Base-by-base conservation (phyloP, 1,140 invertebrate species). In the Theocolax elegans region DNA sequence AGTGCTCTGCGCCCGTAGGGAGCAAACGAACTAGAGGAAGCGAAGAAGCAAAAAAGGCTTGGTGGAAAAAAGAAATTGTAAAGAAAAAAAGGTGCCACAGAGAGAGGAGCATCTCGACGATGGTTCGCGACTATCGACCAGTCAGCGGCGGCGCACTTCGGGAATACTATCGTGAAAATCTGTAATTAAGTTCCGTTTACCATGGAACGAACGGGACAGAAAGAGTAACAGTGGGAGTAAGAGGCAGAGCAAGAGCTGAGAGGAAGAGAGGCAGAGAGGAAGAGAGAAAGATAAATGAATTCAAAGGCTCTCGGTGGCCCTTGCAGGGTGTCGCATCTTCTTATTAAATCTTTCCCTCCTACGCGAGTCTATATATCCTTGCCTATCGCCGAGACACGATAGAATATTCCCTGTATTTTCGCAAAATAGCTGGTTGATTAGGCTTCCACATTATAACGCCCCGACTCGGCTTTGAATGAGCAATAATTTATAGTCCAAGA, bases 101-200 rank as follows among this genome's bases (percentile, higher is more conserved):
- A 21, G 27, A 54, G 49, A n/a, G n/a, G n/a, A 62, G 44, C 21
- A 23, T 12, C 4, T 10, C 40, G 31, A 19, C 25, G 25, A 8
- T 21, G 48, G 46, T 48, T 19, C 21, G 56, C 10, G 35, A 59
- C n/a, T 46, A 46, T 60, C 35, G 58, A 44, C 58, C 58, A 42
- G 15, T 42, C n/a, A 31, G 27, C 29, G 29, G 42, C 46, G 31
- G 19, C 64, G 38, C 67, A 25, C 70, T 63, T 23, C 29, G 3
- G 19, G 23, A 35, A 31, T 25, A 51, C 74, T 75, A 80, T 80
- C 78, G 65, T 42, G 71, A 62, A 74, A 76, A 75, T 81, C 78
- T 72, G 75, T 74, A 79, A 81, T 80, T 78, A 80, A 77, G 72
- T 74, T 76, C 63, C 58, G 64, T 75, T 76, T 76, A 54, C 54